Percentiles rank a stretch among this genome's conserved stretches.
Evolutionary conservation across 2,888 invertebrate species (phyloP).

Genomic region (Icerya purchasi): DNA sequence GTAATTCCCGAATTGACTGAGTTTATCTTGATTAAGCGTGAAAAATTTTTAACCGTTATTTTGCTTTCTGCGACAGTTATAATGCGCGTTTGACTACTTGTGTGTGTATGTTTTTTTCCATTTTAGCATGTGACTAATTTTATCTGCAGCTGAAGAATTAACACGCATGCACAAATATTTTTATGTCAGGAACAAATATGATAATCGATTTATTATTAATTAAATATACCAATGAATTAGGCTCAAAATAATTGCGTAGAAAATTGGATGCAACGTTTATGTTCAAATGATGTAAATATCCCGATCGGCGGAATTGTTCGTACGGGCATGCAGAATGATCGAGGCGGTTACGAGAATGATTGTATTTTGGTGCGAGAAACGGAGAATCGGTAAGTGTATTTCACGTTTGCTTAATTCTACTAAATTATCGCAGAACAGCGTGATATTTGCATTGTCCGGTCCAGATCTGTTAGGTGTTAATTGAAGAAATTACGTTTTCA

Average conservation of each 20-base stretch:
- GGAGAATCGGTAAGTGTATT: conserved; percentile 32
- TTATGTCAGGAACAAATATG: conserved; percentile 15
- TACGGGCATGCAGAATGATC: conserved; percentile 47
- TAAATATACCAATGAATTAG: conserved; percentile 2
- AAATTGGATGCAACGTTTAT: conserved; percentile 38
- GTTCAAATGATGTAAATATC: conserved; percentile 43
- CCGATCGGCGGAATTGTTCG: conserved; percentile 40
- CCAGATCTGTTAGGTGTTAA: too few relatives aligned
- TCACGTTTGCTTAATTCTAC: too few relatives aligned
- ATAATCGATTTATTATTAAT: not conserved
- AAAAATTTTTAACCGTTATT: too few relatives aligned
- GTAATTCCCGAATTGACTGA: too few relatives aligned
- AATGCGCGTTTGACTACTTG: too few relatives aligned
- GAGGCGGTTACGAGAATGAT: conserved; percentile 49
- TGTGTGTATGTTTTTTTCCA: not conserved
- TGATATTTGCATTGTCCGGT: too few relatives aligned
- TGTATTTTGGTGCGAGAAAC: conserved; percentile 42
- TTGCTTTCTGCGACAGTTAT: too few relatives aligned
- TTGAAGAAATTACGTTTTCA: too few relatives aligned
- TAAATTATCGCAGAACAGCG: too few relatives aligned
- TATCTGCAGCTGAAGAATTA: too few relatives aligned
- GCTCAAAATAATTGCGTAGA: conserved; percentile 28
- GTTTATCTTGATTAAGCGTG: too few relatives aligned
- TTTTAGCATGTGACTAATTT: not conserved
- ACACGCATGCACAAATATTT: too few relatives aligned